Evolutionary conservation across 2,888 invertebrate genomes (phyloP).

Genomic region (Epinotia brunnichana): DNA sequence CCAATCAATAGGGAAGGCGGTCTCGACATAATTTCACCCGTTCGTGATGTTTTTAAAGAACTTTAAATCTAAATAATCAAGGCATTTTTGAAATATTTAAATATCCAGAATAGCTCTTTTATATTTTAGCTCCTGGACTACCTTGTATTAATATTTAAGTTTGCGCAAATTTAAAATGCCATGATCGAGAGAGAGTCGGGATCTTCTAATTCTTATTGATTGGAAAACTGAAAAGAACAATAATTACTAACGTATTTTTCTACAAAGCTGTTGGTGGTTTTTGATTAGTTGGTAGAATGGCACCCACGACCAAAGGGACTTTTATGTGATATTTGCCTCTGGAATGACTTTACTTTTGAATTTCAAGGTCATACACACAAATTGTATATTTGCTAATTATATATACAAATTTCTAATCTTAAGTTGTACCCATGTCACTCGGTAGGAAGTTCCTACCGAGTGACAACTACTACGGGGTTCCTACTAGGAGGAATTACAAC

Average conservation of each 20-base stretch:
- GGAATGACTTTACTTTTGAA: not conserved
- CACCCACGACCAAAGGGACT: not conserved
- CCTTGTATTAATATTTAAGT: not conserved
- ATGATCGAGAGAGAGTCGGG: too few relatives aligned
- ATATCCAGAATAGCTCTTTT: not conserved
- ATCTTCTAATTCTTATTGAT: not conserved
- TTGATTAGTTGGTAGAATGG: constrained; percentile 7
- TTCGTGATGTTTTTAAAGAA: not conserved
- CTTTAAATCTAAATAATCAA: not conserved
- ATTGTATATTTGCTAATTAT: too few relatives aligned
- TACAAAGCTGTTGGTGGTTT: not conserved
- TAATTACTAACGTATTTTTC: constrained; percentile 21
- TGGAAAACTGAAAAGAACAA: not conserved
- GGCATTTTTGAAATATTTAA: not conserved
- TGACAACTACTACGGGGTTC: too few relatives aligned
- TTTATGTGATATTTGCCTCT: too few relatives aligned
- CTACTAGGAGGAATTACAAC: too few relatives aligned
- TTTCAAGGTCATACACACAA: too few relatives aligned
- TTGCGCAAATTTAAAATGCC: not conserved
- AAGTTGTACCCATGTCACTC: not conserved
- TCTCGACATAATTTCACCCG: not conserved
- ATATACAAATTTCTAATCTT: not conserved
- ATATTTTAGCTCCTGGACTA: not conserved
- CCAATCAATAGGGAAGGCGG: constrained; percentile 9
- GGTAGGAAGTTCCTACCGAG: not conserved